Base-by-base conservation (phyloP, 2,888 invertebrate genomes). In the Brenthis ino region DNA sequence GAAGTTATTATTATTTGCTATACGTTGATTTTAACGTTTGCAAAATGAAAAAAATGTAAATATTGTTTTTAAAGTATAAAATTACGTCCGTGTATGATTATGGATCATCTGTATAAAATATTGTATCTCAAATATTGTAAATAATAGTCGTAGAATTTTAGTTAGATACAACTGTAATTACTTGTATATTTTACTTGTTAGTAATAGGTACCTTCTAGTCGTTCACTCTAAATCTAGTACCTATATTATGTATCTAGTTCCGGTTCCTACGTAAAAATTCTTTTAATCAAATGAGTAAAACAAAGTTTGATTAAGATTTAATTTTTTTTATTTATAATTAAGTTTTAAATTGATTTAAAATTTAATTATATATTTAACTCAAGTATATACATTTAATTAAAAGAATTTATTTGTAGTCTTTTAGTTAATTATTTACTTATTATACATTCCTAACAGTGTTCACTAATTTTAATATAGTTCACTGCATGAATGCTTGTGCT, bases 401-500 rank as follows among this genome's bases (percentile, higher is more conserved):
- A 48, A 24, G 24, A 11, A 48, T 58, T 48, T 28, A 20, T 47
- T 6, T 47, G 43, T 57, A 20, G 24, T 14, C 8, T 14, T 28
- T 48, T 11, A 14, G 11, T 0, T 8, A 14, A 28, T n/a, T n/a
- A 11, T 55, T 5, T 55, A 47, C 6, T 20, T 47, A 14, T 47
- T 6, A 11, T 54, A 55, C 37, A 64, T 33, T 48, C 14, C 12
- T 56, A 63, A 43, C 50, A n/a, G 11, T 57, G 8, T 50, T 43
- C 24, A 51, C 56, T 67, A 67, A 61, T 37, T 50, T 16, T 47
- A 20, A 20, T 13, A 67, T 3, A 43, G 50, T 47, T 48, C 28
- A 12, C 13, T 51, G 77, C 77, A 78, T 78, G 79, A 16, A 67
- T 72, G 80, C 81, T 79, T 82, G 79, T 80, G 78, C 80, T 85